Conservation (phyloP, 2,888 invertebrate species). For the Eilema caniola region DNA sequence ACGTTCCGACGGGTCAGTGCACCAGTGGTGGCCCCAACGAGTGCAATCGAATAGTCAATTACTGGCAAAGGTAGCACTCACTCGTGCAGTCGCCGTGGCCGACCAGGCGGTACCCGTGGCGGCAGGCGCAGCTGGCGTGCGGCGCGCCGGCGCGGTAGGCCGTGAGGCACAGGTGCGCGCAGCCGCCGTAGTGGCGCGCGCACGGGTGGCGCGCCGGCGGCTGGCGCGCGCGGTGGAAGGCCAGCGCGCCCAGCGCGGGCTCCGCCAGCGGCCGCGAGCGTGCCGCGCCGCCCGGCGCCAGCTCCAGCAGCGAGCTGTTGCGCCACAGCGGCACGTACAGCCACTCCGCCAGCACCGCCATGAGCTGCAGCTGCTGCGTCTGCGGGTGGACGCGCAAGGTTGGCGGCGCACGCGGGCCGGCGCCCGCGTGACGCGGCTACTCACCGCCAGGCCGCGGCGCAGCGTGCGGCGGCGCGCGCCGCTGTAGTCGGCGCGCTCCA, state of each 20-base stretch:
- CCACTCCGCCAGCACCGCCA: slow-evolving; percentile 91
- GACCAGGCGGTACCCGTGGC: slow-evolving; percentile 89
- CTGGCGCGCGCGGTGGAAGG: slow-evolving; percentile 93
- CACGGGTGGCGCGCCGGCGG: slow-evolving; percentile 90
- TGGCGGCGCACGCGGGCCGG: not conserved
- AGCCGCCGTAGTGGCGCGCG: slow-evolving; percentile 88
- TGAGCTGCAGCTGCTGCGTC: slow-evolving; percentile 89
- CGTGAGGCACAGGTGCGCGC: slow-evolving; percentile 92
- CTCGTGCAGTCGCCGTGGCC: slow-evolving; percentile 88
- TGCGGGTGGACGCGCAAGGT: slow-evolving; percentile 56
- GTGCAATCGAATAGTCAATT: too few species aligned
- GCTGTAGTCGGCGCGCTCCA: slow-evolving; percentile 93
- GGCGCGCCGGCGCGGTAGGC: slow-evolving; percentile 74
- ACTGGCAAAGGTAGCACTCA: slow-evolving; percentile 64
- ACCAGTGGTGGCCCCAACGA: not conserved
- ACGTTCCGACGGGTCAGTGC: not conserved
- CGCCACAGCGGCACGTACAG: slow-evolving; percentile 92
- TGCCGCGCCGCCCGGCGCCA: slow-evolving; percentile 63
- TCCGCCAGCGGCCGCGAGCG: slow-evolving; percentile 55
- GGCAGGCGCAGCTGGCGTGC: slow-evolving; percentile 90
- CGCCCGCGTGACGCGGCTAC: slow-evolving; percentile 28
- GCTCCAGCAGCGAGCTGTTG: slow-evolving; percentile 88
- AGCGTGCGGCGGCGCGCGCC: slow-evolving; percentile 89
- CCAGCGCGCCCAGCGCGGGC: slow-evolving; percentile 83
- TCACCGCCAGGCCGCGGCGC: slow-evolving; percentile 82